Evolutionary conservation across 2,888 invertebrate genomes (phyloP).

Genomic region (Tetranychus truncatus): DNA sequence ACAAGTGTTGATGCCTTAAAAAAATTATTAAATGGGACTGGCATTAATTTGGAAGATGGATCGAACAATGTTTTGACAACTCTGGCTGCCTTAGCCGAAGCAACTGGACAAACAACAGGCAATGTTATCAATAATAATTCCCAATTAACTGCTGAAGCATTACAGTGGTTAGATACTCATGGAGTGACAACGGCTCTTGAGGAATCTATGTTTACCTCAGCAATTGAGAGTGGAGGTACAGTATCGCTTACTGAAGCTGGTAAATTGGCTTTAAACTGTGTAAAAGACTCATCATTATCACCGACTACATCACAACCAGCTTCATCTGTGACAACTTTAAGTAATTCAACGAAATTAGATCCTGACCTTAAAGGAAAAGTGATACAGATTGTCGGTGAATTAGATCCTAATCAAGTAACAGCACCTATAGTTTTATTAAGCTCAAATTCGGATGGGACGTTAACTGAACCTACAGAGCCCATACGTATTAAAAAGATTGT

Average conservation of each 20-base stretch:
- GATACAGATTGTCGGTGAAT: conserved; percentile 24
- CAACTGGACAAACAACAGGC: conserved; percentile 31
- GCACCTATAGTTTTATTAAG: conserved; percentile 23
- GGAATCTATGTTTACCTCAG: conserved; percentile 41
- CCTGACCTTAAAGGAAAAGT: conserved; percentile 20
- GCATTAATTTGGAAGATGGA: neutral
- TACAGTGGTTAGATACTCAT: conserved; percentile 55
- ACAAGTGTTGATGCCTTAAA: conserved; percentile 9
- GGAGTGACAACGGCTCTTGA: conserved; percentile 59
- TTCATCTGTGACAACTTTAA: conserved; percentile 18
- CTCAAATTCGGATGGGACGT: conserved; percentile 9
- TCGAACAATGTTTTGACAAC: conserved; percentile 33
- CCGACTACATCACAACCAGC: conserved; percentile 17
- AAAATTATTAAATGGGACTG: conserved; percentile 6
- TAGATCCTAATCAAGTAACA: conserved; percentile 21
- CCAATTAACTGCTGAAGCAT: conserved; percentile 30
- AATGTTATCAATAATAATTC: conserved; percentile 20
- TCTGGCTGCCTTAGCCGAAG: conserved; percentile 35
- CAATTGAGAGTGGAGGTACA: conserved; percentile 65
- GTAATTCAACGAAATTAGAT: conserved; percentile 9
- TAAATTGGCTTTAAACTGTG: conserved; percentile 34
- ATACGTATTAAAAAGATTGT: neutral
- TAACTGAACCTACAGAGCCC: neutral
- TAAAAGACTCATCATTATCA: conserved; percentile 29
- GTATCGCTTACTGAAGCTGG: conserved; percentile 49